Percentiles rank a stretch among this genome's conserved stretches.
phyloP scores from a whole-genome alignment of 2,797 vertebrate species.

The Labeo calbasu region DNA sequence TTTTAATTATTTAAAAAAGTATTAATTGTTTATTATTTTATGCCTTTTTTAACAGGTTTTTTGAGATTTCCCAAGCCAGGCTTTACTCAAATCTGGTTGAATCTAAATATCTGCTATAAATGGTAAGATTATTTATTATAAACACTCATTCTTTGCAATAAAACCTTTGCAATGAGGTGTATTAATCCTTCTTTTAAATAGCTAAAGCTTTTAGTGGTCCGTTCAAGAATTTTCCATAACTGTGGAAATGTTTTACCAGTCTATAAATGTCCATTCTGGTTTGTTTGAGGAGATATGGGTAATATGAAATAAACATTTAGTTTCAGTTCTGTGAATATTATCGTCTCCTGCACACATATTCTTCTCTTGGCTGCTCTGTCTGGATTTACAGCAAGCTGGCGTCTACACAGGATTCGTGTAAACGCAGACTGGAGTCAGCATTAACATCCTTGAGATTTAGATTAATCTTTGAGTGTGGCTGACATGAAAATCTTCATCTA shows the following conservation, averaged over 20 bases:
- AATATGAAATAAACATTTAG: slow-evolving; percentile 22
- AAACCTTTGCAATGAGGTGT: background rate
- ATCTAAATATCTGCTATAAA: background rate
- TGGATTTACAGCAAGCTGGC: slow-evolving; percentile 8
- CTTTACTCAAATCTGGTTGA: background rate
- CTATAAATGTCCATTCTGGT: background rate
- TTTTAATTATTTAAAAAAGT: too few species aligned
- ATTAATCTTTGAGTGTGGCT: slow-evolving; percentile 7
- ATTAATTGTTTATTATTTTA: too few species aligned
- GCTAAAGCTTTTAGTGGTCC: background rate
- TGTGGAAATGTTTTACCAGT: background rate
- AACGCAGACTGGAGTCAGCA: background rate
- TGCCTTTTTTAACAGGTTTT: background rate
- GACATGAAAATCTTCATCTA: slow-evolving; percentile 2
- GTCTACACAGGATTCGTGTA: background rate
- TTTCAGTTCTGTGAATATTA: background rate
- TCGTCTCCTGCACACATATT: background rate
- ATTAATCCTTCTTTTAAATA: background rate
- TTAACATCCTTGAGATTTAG: slow-evolving; percentile 23
- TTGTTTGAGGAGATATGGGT: slow-evolving; percentile 11
- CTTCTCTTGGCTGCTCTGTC: background rate
- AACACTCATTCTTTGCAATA: background rate
- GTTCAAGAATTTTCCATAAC: background rate
- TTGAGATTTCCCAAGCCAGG: background rate
- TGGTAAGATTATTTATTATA: background rate